phyloP scores from a whole-genome alignment of 2,888 invertebrate species.

The Cephus runcator region DNA sequence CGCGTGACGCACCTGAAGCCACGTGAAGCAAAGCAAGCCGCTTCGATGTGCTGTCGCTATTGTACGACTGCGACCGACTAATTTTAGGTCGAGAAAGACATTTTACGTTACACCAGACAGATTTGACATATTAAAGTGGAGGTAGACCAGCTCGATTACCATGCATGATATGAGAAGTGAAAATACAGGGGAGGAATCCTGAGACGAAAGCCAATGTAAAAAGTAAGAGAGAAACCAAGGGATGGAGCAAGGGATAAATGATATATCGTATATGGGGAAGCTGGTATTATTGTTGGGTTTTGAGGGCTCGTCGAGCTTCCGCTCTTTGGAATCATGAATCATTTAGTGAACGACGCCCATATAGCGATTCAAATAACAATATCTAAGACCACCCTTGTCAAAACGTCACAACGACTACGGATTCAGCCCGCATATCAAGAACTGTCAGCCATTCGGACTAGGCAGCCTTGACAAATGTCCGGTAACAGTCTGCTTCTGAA shows the following conservation, averaged over 20 bases:
- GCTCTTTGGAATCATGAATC: constrained; percentile 35
- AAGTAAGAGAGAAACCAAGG: not conserved
- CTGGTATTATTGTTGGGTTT: not conserved
- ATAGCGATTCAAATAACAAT: constrained; percentile 44
- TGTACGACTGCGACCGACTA: no score
- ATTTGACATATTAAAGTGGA: no score
- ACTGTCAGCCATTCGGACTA: constrained; percentile 30
- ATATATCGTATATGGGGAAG: not conserved
- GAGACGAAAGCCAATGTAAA: not conserved
- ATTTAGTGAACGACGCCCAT: constrained; percentile 34
- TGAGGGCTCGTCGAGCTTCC: constrained; percentile 1
- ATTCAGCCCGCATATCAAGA: constrained; percentile 41
- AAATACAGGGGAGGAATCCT: not conserved
- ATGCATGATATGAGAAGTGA: not conserved
- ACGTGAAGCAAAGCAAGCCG: no score
- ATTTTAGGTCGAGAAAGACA: no score
- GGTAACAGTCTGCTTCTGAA: constrained; percentile 30
- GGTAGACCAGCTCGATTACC: not conserved
- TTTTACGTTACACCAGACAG: no score
- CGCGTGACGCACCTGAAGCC: constrained; percentile 26
- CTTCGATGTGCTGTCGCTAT: no score
- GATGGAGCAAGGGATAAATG: not conserved
- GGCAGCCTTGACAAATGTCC: constrained; percentile 48
- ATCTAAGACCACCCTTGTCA: constrained; percentile 44
- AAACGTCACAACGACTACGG: constrained; percentile 47